These are phyloP conservation scores for Eubucco bourcierii DNA, from an alignment of 2,113 vertebrate genomes.

Conservation along the genomic window DNA sequence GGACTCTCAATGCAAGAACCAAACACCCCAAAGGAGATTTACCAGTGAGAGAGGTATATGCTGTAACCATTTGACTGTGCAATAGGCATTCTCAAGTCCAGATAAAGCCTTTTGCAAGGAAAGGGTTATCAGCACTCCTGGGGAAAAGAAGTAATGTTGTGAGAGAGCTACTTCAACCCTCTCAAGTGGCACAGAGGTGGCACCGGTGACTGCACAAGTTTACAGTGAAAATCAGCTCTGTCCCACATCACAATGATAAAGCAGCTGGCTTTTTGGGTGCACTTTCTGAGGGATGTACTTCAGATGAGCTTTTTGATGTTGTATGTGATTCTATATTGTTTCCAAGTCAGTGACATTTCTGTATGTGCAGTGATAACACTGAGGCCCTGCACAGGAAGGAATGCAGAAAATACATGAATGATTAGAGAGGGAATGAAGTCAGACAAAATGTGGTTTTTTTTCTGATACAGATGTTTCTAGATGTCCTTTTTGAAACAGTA, in stretches of 20 bases:
- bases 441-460: constrained; percentile 1
- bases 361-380: rapidly evolving
- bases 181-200: neutral
- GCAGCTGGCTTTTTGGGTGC: rapidly evolving
- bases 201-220: neutral
- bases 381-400: neutral
- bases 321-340: neutral
- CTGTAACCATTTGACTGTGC: neutral
- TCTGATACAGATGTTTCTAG: neutral
- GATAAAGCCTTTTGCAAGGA: neutral
- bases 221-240: neutral
- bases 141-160: rapidly evolving
- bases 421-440: neutral
- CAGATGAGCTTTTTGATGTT: neutral
- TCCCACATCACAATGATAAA: neutral
- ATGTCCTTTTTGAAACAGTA: neutral
- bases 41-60: rapidly evolving
- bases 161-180: neutral
- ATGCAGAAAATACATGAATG: neutral
- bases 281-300: neutral
- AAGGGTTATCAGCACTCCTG: neutral
- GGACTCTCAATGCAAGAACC: neutral
- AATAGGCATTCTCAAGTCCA: neutral
- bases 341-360: neutral
- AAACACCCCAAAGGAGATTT: neutral